These are phyloP conservation scores for Drosophila repleta DNA, from an alignment of 1,140 invertebrate species.

Conservation along the genomic window DNA sequence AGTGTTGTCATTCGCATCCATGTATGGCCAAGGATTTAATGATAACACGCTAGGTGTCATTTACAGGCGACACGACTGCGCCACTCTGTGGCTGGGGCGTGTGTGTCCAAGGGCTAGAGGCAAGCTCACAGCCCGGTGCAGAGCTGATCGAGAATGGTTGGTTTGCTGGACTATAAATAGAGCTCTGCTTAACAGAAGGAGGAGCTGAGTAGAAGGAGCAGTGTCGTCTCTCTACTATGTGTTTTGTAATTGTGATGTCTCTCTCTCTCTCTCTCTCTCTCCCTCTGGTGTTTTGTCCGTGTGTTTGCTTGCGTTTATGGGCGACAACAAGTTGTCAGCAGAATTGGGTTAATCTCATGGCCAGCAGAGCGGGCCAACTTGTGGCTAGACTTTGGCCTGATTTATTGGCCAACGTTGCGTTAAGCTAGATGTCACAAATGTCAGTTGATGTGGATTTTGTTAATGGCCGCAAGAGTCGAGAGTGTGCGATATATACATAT, in stretches of 20 bases:
- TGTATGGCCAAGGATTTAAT: slow-evolving; percentile 58
- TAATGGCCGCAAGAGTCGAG: background rate
- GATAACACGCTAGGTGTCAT: slow-evolving; percentile 75
- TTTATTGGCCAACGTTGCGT: slow-evolving; percentile 54
- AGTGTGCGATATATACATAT: background rate
- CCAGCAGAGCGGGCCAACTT: slow-evolving; percentile 40
- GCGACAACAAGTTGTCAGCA: slow-evolving; percentile 4
- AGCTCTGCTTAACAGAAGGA: slow-evolving; percentile 40
- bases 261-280: slow-evolving; percentile 8
- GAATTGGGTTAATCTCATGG: slow-evolving; percentile 45
- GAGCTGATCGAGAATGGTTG: slow-evolving; percentile 7
- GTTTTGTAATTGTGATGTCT: slow-evolving; percentile 33
- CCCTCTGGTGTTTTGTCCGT: slow-evolving; percentile 4
- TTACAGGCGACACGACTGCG: slow-evolving; percentile 48
- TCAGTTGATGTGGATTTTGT: slow-evolving; percentile 22
- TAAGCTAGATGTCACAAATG: slow-evolving; percentile 19
- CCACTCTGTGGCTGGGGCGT: slow-evolving; percentile 10
- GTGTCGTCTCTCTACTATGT: slow-evolving; percentile 8
- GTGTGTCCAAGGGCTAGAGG: background rate
- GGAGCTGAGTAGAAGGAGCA: background rate
- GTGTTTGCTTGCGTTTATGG: slow-evolving; percentile 11
- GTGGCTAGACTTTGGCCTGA: slow-evolving; percentile 40
- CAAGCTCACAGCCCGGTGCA: background rate
- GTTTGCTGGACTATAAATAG: slow-evolving; percentile 50
- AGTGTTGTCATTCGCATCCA: slow-evolving; percentile 64